Percentiles rank a stretch among this genome's conserved stretches.
These are phyloP conservation scores for Sphaerodactylus townsendi DNA, from an alignment of 2,113 vertebrate genomes.

Conservation along the genomic window DNA sequence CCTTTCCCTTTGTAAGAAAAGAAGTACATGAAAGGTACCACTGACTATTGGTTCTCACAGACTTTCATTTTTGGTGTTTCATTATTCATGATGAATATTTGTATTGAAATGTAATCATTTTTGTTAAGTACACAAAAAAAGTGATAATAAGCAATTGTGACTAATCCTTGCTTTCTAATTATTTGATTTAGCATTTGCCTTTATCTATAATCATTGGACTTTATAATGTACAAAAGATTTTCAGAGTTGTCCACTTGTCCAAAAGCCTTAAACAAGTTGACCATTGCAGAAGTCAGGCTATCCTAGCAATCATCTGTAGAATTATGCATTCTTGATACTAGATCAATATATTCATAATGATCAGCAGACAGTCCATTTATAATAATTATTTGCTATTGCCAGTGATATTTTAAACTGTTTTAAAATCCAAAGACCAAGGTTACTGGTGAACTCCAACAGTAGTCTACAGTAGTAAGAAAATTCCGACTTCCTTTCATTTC, in stretches of 20 bases:
- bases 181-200: conserved; percentile 54
- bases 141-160: conserved; percentile 45
- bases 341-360: conserved; percentile 4
- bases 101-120: conserved; percentile 31
- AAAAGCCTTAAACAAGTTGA: conserved; percentile 41
- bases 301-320: conserved; percentile 13
- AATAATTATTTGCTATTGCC: conserved; percentile 39
- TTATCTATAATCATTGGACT: conserved; percentile 52
- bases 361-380: conserved; percentile 18
- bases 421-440: neutral
- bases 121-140: conserved; percentile 37
- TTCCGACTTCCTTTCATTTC: neutral
- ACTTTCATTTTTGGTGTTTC: neutral
- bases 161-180: conserved; percentile 49
- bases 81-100: neutral
- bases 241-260: conserved; percentile 23
- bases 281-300: conserved; percentile 31
- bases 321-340: neutral
- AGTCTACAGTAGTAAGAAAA: neutral
- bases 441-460: neutral
- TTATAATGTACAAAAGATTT: conserved; percentile 19
- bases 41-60: neutral
- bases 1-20: conserved; percentile 65
- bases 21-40: conserved; percentile 57
- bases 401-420: neutral